Conservation (phyloP, 2,113 vertebrate species). For the Anhinga anhinga region DNA sequence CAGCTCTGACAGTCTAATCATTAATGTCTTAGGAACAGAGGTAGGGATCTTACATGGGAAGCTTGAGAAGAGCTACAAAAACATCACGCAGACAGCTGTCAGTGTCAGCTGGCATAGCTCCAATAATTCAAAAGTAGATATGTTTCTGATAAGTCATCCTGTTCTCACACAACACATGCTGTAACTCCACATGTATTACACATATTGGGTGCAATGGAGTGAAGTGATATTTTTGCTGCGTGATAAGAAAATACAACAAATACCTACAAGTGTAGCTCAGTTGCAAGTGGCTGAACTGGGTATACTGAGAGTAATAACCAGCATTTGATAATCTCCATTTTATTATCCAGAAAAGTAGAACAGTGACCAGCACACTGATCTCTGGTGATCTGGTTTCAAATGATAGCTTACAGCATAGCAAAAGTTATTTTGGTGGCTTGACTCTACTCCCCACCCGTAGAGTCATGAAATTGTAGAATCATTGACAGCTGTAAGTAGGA, state of each 20-base stretch:
- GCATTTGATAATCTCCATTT: neutral
- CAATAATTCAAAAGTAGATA: neutral
- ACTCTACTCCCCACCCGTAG: neutral
- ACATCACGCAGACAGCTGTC: neutral
- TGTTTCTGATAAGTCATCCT: neutral
- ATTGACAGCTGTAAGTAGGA: neutral
- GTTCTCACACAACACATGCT: neutral
- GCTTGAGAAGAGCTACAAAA: conserved; percentile 38
- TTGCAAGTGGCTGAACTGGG: neutral
- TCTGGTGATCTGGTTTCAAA: neutral
- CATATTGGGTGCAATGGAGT: neutral
- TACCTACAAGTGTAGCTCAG: neutral
- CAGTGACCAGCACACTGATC: neutral
- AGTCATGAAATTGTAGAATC: neutral
- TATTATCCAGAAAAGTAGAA: neutral
- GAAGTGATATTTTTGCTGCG: neutral
- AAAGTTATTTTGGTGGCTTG: neutral
- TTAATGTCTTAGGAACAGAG: conserved; percentile 49
- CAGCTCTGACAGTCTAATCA: conserved; percentile 49
- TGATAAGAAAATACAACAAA: neutral
- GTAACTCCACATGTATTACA: neutral
- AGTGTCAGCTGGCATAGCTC: conserved; percentile 5
- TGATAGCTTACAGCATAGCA: neutral
- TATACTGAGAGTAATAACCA: neutral
- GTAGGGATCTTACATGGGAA: neutral